Percentiles rank a stretch among this genome's conserved stretches.
These are phyloP conservation scores for Erpornis zantholeuca DNA, from an alignment of 2,113 vertebrate species.

Conservation along the genomic window DNA sequence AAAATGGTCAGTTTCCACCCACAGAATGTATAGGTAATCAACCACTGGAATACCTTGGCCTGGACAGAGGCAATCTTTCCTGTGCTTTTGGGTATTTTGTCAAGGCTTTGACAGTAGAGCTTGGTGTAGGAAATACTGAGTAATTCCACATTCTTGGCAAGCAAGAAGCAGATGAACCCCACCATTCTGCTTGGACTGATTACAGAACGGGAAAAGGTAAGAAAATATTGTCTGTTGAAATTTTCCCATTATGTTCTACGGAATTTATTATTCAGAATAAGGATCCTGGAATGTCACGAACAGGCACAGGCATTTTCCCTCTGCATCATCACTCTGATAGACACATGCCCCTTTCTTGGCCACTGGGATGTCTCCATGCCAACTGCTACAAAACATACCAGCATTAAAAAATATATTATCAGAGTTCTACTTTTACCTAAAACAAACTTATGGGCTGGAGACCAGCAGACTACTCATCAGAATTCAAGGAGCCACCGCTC, in stretches of 20 bases:
- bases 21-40: not conserved
- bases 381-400: not conserved
- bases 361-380: not conserved
- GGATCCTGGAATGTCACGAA: not conserved
- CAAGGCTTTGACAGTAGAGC: not conserved
- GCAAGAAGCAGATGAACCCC: not conserved
- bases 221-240: not conserved
- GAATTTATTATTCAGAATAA: not conserved
- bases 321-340: not conserved
- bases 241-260: not conserved
- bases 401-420: not conserved
- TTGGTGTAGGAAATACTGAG: not conserved
- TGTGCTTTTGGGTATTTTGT: not conserved
- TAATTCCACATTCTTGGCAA: not conserved
- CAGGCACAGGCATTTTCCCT: not conserved
- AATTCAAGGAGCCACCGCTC: accelerated
- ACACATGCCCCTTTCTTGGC: not conserved
- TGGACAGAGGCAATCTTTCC: not conserved
- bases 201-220: not conserved
- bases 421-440: not conserved
- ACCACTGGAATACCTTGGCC: not conserved
- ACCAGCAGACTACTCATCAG: not conserved
- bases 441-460: not conserved
- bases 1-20: not conserved
- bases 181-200: not conserved